Evolutionary conservation across 2,113 vertebrate genomes (phyloP), one percentile per base, ranked within the genome.

Genomic region (Riparia riparia): DNA sequence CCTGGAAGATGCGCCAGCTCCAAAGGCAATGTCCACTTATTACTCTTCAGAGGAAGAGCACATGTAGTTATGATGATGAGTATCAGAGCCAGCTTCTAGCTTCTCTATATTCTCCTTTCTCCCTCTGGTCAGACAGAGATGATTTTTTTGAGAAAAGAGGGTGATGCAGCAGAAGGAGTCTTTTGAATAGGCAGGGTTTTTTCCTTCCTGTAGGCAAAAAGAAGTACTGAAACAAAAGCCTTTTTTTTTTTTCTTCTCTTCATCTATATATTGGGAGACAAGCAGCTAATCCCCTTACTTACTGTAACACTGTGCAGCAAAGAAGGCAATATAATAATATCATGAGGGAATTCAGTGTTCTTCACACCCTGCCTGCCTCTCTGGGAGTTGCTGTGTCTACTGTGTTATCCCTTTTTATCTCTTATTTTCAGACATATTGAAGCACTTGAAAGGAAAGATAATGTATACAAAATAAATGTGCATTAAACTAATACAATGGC

Each of bases 241-340:
- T 2, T 64, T 31, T 50, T 64, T 31, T 50, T 80, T 82, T 66
- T n/a, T 21, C 28, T 32, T 18, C 28, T 74, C 81, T 63, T 65
- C 63, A 18, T 93, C 53, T 90, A 51, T 93, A 80, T 95, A 91
- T 82, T 87, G 63, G 45, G 45, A 96, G 87, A 85, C 81, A 94
- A 93, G 89, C 53, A 85, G 78, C 80, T 97, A 96, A 97, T 97
- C 93, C 93, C 82, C 84, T 91, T 96, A 91, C 95, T 97, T 96
- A 93, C 65, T 51, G 25, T 53, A 85, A 94, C 91, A 68, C 39
- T 50, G 42, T 78, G 73, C 81, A 91, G 83, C 87, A 94, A 94
- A 96, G 93, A 85, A 94, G 82, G 84, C 95, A 96, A 97, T 96
- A 95, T 96, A 96, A 93, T 70, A 85, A 54, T 58, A 94, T 88